phyloP scores from a whole-genome alignment of 1,140 invertebrate species.

The Procambarus virginalis region DNA sequence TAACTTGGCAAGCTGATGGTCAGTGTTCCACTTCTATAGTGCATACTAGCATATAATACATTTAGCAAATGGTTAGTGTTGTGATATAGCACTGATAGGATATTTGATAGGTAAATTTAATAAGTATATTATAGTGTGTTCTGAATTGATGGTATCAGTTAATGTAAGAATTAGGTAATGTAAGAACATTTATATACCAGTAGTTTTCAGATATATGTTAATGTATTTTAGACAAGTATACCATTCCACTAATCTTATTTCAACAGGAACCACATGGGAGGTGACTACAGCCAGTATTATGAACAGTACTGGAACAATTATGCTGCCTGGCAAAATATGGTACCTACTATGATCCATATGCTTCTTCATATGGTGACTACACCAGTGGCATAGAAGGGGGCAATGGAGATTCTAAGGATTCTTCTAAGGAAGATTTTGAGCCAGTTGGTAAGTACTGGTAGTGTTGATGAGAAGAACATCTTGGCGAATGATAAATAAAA shows the following conservation, averaged over 20 bases:
- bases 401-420: conserved; percentile 72
- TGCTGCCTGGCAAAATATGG: conserved; percentile 76
- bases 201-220: too few relatives aligned
- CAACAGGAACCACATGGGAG: conserved; percentile 62
- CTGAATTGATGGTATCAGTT: too few relatives aligned
- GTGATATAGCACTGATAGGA: too few relatives aligned
- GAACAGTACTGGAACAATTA: conserved; percentile 81
- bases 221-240: background rate
- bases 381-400: conserved; percentile 72
- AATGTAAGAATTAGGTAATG: too few relatives aligned
- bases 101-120: too few relatives aligned
- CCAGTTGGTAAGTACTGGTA: conserved; percentile 77
- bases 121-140: too few relatives aligned
- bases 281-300: conserved; percentile 71
- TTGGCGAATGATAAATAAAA: background rate
- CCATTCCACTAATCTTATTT: background rate
- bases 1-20: too few relatives aligned
- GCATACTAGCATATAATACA: too few relatives aligned
- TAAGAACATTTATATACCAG: too few relatives aligned
- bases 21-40: too few relatives aligned
- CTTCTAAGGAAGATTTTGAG: conserved; percentile 79
- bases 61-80: too few relatives aligned
- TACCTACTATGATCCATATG: conserved; percentile 69
- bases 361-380: conserved; percentile 75
- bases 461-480: background rate